A percentile compares a stretch with the other conserved stretches of the same genome.
These are phyloP conservation scores for Drepanosiphum platanoidis DNA, from an alignment of 2,888 invertebrate species.

Conservation along the genomic window DNA sequence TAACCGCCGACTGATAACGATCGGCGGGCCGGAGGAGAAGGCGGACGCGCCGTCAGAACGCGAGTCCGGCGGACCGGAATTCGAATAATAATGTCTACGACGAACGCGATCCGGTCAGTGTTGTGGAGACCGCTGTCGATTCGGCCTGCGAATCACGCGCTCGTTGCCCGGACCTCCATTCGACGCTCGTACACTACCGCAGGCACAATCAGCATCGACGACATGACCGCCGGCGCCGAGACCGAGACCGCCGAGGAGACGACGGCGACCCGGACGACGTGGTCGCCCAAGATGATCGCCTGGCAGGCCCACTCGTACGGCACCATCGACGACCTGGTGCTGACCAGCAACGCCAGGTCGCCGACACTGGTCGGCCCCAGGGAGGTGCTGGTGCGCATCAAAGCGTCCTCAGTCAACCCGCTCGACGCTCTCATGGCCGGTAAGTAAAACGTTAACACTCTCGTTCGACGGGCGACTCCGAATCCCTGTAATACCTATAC, in stretches of 20 bases:
- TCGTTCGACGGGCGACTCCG: too few species aligned
- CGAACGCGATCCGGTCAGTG: background rate
- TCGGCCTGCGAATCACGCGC: background rate
- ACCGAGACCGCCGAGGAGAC: background rate
- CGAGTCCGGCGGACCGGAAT: background rate
- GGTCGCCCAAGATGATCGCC: constrained; percentile 72
- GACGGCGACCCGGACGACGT: background rate
- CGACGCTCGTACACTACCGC: constrained; percentile 8
- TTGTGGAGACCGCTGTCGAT: constrained; percentile 6
- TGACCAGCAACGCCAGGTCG: constrained; percentile 72
- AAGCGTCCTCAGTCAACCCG: constrained; percentile 90
- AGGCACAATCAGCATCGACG: background rate
- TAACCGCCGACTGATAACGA: constrained; percentile 4
- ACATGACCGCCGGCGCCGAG: background rate
- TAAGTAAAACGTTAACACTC: too few species aligned
- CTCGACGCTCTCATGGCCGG: constrained; percentile 74
- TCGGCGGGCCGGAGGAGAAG: background rate
- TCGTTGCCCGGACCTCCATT: background rate
- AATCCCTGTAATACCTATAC: too few species aligned
- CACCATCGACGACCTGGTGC: constrained; percentile 73
- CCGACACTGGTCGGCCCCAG: constrained; percentile 78
- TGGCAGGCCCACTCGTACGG: constrained; percentile 89
- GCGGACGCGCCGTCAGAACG: too few species aligned
- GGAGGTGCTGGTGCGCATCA: constrained; percentile 83
- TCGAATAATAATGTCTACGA: constrained; percentile 38